Base-by-base conservation (phyloP, 2,888 invertebrate species). In the Sphaerophoria rueppellii region DNA sequence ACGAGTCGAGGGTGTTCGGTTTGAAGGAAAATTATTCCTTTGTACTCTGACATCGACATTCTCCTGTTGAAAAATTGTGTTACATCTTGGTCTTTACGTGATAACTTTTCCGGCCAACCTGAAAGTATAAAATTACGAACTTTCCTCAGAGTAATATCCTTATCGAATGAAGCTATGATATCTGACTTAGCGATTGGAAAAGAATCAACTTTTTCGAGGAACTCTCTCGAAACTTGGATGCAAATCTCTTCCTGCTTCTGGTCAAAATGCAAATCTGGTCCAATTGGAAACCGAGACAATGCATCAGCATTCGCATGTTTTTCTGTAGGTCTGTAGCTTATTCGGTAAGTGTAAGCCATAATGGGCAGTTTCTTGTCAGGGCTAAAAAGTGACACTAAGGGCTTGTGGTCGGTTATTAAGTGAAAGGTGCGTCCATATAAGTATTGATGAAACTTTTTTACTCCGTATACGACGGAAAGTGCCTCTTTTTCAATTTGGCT, bases 401-500 rank as follows among this genome's bases (percentile, higher is more conserved):
- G 76, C 9, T 77, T 70, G 14, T 86, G 77, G 37, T 81, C 82
- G 0, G 74, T 82, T 11, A 60, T 12, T 50, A 81, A 50, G n/a
- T 75, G 76, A 55, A 87, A 85, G 11, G 60, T 70, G 14, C 77
- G 52, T 4, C 77, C 77, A 34, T 50, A 78, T 6, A 37, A 37
- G 37, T 37, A 37, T 4, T 81, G 86, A 24, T 78, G 78, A 12
- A 81, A 78, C 4, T 58, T 43, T 9, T 55, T 74, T 9, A 82
- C 71, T 6, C 74, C 77, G 32, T 74, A 78, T 11, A 83, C 73
- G 32, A 73, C 76, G 9, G 61, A 71, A n/a, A n/a, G 1, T 72
- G 60, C 82, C 61, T 82, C 70, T 48, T 82, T 86, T 50, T 87
- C 85, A 6, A 85, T 71, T 72, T 87, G 85, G 4, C 67, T 76